Conservation (phyloP, 1,140 invertebrate genomes). For the Carcinoscorpius rotundicauda region DNA sequence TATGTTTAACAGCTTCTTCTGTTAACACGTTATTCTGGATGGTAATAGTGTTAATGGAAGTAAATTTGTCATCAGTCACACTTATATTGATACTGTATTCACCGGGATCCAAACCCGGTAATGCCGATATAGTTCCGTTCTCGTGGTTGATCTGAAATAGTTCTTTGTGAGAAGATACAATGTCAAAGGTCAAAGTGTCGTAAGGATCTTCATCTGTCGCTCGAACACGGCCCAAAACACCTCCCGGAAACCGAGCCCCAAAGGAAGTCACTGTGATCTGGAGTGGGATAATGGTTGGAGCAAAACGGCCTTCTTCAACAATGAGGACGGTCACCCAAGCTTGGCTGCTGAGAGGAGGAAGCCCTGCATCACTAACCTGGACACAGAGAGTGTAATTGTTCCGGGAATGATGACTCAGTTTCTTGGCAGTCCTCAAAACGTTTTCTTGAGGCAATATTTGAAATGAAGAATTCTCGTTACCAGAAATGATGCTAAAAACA, state of each 20-base stretch:
- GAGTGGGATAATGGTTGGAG: constrained; percentile 75
- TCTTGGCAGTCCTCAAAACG: constrained; percentile 65
- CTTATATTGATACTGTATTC: constrained; percentile 70
- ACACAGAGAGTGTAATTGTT: constrained; percentile 71
- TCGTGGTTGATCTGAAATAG: constrained; percentile 65
- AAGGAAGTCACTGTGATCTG: constrained; percentile 79
- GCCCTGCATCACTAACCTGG: constrained; percentile 88
- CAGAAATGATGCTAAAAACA: constrained; percentile 70
- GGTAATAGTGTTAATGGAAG: constrained; percentile 30
- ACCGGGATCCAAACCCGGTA: constrained; percentile 70
- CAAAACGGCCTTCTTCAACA: constrained; percentile 88
- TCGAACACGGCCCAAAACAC: constrained; percentile 69
- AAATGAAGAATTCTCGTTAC: constrained; percentile 75
- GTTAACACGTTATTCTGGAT: constrained; percentile 59
- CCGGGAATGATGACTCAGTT: constrained; percentile 72
- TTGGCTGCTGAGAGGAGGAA: constrained; percentile 75
- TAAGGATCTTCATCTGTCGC: constrained; percentile 85
- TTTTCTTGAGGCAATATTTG: constrained; percentile 67
- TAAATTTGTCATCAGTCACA: constrained; percentile 47
- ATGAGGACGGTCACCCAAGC: constrained; percentile 70
- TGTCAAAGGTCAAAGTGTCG: constrained; percentile 65
- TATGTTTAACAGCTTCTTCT: constrained; percentile 70
- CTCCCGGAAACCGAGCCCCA: constrained; percentile 80
- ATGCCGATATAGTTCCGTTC: constrained; percentile 64
- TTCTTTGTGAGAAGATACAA: constrained; percentile 44